These are phyloP conservation scores for Dasyurus viverrinus DNA, from an alignment of 2,113 vertebrate species.

Conservation along the genomic window DNA sequence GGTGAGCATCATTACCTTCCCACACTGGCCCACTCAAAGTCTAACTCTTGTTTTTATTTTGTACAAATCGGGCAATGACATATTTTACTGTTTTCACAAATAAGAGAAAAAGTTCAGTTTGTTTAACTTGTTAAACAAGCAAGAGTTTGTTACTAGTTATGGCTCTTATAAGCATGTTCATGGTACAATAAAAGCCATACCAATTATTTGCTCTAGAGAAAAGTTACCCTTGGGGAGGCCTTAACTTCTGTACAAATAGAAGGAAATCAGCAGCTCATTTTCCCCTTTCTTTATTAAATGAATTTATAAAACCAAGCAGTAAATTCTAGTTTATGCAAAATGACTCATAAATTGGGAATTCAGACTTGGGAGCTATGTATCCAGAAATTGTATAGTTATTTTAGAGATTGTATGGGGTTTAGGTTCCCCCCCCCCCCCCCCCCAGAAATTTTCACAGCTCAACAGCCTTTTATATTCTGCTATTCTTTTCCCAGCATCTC, in stretches of 20 bases:
- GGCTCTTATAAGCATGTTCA: neutral
- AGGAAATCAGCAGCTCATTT: neutral
- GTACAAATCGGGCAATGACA: neutral
- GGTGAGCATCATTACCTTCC: neutral
- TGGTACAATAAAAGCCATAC: neutral
- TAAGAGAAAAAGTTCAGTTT: neutral
- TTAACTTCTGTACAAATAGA: neutral
- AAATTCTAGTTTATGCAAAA: neutral
- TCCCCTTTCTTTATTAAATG: neutral
- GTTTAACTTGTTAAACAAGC: neutral
- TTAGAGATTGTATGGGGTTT: neutral
- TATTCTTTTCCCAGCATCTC: conserved; percentile 27
- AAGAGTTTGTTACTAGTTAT: neutral
- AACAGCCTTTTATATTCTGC: neutral
- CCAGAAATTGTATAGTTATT: neutral
- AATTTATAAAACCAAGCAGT: neutral
- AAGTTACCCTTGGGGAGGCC: neutral
- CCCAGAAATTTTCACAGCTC: conserved; percentile 24
- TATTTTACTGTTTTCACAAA: neutral
- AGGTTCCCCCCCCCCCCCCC: conserved; percentile 22
- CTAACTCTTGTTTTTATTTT: neutral
- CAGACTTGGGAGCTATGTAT: neutral
- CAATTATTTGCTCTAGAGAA: neutral
- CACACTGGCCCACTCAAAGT: neutral
- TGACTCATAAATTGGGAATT: neutral